These are phyloP conservation scores for Streptopelia turtur DNA, from an alignment of 2,797 vertebrate species.

Conservation along the genomic window DNA sequence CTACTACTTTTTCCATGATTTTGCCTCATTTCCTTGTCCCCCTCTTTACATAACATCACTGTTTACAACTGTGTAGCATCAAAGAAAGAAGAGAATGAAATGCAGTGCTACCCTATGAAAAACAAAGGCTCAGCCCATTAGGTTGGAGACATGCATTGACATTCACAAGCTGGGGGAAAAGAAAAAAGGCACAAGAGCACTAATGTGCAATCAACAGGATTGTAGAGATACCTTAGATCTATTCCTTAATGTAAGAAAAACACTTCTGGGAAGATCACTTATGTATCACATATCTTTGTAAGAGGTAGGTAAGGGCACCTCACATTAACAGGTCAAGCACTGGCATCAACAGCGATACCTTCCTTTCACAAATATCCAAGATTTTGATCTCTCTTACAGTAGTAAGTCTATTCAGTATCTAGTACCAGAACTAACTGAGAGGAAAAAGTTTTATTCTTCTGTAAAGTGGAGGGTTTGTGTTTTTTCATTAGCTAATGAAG, in stretches of 20 bases:
- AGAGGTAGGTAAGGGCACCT: neutral
- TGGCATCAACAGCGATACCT: neutral
- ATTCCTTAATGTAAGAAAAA: neutral
- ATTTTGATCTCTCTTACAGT: neutral
- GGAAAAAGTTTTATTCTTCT: neutral
- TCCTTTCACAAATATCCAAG: neutral
- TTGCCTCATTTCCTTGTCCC: neutral
- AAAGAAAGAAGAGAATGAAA: neutral
- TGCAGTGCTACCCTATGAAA: neutral
- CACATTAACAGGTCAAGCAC: neutral
- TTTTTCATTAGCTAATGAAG: neutral
- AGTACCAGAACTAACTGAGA: neutral
- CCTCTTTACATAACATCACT: accelerated
- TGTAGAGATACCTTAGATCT: neutral
- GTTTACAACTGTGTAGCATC: neutral
- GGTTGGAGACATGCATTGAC: neutral
- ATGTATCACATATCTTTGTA: neutral
- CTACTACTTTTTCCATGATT: neutral
- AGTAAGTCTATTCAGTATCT: neutral
- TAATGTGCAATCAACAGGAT: neutral
- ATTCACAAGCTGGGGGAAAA: neutral
- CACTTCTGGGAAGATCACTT: neutral
- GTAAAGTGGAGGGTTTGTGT: neutral
- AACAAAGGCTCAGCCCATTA: neutral
- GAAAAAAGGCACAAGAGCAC: neutral